Evolutionary conservation across 2,888 invertebrate genomes (phyloP).

Genomic region (Sarcophaga subvicina): DNA sequence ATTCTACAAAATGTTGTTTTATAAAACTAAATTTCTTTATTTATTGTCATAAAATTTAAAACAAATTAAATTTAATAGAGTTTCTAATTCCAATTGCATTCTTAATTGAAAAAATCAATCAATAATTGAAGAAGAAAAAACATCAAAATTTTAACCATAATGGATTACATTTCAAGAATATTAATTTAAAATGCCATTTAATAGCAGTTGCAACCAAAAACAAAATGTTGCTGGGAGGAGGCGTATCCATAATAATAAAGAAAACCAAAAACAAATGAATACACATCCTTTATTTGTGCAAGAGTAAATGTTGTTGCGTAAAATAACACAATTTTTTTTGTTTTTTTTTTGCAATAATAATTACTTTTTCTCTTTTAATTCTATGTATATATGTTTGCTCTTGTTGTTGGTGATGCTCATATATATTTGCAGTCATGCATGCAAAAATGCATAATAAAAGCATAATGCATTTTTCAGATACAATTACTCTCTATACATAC

Average conservation of each 20-base stretch:
- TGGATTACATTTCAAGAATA: constrained; percentile 9
- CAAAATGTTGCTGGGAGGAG: background rate
- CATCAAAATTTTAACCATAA: background rate
- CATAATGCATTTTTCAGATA: constrained; percentile 46
- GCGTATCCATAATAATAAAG: background rate
- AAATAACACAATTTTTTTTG: constrained; percentile 25
- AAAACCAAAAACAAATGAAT: constrained; percentile 1
- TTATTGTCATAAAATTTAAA: too few relatives aligned
- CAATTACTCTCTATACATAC: background rate
- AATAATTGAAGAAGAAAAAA: too few relatives aligned
- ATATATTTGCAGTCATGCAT: constrained; percentile 58
- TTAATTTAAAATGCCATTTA: constrained; percentile 35
- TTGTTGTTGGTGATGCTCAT: too few relatives aligned
- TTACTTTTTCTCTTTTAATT: constrained; percentile 42
- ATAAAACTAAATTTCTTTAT: too few relatives aligned
- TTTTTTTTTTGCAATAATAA: constrained; percentile 53
- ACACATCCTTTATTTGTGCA: background rate
- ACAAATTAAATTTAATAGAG: too few relatives aligned
- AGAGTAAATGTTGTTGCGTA: constrained; percentile 4
- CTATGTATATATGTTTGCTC: background rate
- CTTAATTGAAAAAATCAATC: too few relatives aligned
- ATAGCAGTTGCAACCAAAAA: background rate
- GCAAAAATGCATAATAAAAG: constrained; percentile 55
- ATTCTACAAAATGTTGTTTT: too few relatives aligned
- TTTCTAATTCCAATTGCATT: too few relatives aligned